Conservation (phyloP, 2,113 vertebrate species). For the Bos javanicus region DNA sequence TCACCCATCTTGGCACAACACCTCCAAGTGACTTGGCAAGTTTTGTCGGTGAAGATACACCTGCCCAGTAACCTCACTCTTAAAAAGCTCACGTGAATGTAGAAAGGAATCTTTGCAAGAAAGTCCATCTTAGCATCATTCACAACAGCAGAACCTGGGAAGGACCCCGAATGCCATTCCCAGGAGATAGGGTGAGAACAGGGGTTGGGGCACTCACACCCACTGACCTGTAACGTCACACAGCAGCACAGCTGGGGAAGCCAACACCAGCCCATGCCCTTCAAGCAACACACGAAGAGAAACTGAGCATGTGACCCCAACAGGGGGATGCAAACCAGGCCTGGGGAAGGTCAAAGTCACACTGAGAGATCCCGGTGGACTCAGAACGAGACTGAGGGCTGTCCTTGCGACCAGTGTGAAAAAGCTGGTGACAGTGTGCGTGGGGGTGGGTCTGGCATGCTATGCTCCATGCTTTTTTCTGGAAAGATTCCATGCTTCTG, state of each 20-base stretch:
- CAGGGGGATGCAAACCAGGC: rapidly evolving
- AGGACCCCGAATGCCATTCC: background rate
- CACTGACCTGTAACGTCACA: background rate
- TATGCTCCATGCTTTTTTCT: background rate
- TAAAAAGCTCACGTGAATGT: background rate
- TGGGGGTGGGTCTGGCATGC: rapidly evolving
- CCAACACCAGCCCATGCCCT: rapidly evolving
- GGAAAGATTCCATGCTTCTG: background rate
- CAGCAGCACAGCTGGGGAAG: background rate
- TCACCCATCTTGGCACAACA: background rate
- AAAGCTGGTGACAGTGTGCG: background rate
- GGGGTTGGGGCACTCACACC: rapidly evolving
- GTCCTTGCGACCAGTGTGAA: rapidly evolving
- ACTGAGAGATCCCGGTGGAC: background rate
- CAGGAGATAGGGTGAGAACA: background rate
- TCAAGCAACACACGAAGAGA: background rate
- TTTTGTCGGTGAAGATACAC: background rate
- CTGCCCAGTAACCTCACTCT: background rate
- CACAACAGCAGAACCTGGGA: no score
- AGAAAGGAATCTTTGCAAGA: background rate
- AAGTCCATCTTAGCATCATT: rapidly evolving
- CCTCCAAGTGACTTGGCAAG: no score
- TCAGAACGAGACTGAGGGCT: rapidly evolving
- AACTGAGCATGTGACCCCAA: rapidly evolving
- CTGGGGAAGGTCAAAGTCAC: rapidly evolving